Conservation (phyloP, 2,797 vertebrate species). For the Lithobates sylvaticus region DNA sequence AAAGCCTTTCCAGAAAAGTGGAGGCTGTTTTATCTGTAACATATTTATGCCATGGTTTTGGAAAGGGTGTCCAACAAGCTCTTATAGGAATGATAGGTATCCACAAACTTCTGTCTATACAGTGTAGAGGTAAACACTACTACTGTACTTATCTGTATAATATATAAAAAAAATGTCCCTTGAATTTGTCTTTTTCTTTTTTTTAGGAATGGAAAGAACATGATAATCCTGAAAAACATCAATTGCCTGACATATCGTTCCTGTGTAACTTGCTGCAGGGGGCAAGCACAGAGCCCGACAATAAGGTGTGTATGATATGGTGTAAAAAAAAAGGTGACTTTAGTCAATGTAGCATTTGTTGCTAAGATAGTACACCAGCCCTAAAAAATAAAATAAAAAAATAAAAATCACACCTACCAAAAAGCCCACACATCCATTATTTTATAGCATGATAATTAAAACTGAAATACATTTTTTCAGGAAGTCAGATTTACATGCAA, state of each 20-base stretch:
- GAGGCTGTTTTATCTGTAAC: no score
- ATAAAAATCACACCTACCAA: no score
- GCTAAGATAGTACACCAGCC: neutral
- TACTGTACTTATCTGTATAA: neutral
- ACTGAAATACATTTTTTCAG: no score
- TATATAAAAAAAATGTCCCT: neutral
- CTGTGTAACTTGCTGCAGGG: slow-evolving; percentile 70
- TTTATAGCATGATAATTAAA: no score
- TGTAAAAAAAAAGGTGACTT: neutral
- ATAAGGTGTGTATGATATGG: slow-evolving; percentile 62
- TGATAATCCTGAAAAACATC: slow-evolving; percentile 45
- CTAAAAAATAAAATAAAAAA: no score
- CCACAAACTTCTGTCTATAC: neutral
- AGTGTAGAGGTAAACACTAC: no score
- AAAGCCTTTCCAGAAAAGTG: neutral
- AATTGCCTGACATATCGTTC: slow-evolving; percentile 69
- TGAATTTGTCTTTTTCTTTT: neutral
- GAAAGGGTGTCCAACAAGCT: no score
- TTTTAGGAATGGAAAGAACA: slow-evolving; percentile 64
- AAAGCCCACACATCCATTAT: no score
- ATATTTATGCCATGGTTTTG: no score
- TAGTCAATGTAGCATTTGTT: neutral
- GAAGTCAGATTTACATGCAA: no score
- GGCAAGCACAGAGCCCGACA: slow-evolving; percentile 56
- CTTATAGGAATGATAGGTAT: neutral